Conservation (phyloP, 2,113 vertebrate genomes). For the Otolemur garnettii region DNA sequence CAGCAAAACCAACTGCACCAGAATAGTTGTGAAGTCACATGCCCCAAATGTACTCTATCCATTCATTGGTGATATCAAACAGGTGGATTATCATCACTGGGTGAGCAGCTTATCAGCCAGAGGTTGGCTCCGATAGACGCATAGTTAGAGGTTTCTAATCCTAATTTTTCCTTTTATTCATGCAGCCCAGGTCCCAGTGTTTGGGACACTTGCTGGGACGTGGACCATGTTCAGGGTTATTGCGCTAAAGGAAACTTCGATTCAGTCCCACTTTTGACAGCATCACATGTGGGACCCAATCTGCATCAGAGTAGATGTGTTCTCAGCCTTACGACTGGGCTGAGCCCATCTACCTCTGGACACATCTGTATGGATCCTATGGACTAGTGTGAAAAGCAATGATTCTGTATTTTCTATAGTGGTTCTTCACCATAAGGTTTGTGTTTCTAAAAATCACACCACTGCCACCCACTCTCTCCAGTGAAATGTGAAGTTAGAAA, state of each 20-base stretch:
- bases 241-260: not conserved
- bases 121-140: not conserved
- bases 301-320: not conserved
- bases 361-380: not conserved
- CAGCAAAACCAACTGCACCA: no score
- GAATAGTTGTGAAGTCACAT: constrained; percentile 1
- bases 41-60: not conserved
- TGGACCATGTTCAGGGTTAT: not conserved
- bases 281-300: not conserved
- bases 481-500: not conserved
- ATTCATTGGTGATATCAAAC: not conserved
- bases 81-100: no score
- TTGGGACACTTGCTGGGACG: not conserved
- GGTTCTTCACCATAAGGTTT: not conserved
- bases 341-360: not conserved
- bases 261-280: not conserved
- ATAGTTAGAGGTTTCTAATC: not conserved
- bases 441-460: constrained; percentile 4
- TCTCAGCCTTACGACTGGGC: not conserved
- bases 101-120: not conserved
- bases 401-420: not conserved
- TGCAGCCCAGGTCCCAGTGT: not conserved
- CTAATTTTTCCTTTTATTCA: not conserved
- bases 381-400: not conserved
- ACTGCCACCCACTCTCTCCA: not conserved